Evolutionary conservation across 2,888 invertebrate genomes (phyloP), one percentile per base, ranked within the genome.

Genomic region (Nephrocerus scutellatus): DNA sequence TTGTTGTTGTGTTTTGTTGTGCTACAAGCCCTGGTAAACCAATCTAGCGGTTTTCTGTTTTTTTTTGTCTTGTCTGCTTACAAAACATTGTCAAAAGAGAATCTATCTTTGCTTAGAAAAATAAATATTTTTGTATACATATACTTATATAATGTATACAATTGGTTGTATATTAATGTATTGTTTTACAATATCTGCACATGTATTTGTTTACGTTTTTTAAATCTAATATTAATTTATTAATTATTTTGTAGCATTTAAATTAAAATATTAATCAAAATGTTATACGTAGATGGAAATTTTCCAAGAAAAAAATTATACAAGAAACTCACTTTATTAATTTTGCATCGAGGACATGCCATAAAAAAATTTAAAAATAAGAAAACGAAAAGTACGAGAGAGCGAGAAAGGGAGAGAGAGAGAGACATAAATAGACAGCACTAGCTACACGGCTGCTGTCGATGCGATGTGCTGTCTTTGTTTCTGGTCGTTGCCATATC

Each of bases 201-300:
- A 22, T 22, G 10, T 22, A 22, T 22, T 8, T 22, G 10, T 22
- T 8, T 22, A 22, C 10, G 10, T 22, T 8, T 22, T 22, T 8
- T 22, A 22, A 8, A 22, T 22, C 7, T 22, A 22, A 9, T 30
- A 29, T 36, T 21, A 41, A 33, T 41, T 36, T 25, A 20, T 36
- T 39, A 36, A 20, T 31, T 25, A 29, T 32, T 44, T 29, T 32
- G 31, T 40, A 36, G 33, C 30, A 33, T 39, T 35, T 39, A 14
- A 33, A 32, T 39, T 31, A 35, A 15, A 24, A 24, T 25, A 31
- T 31, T 15, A 32, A 22, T 23, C 18, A 18, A 19, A 30, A 18
- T 6, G 10, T 31, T 16, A 12, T 30, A 15, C 26, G 8, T 25
- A 21, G 22, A 28, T 22, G 30, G 8, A 32, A 32, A 43, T 31